Conservation (phyloP, 2,888 invertebrate species). For the Melikaiella ostensackeni region DNA sequence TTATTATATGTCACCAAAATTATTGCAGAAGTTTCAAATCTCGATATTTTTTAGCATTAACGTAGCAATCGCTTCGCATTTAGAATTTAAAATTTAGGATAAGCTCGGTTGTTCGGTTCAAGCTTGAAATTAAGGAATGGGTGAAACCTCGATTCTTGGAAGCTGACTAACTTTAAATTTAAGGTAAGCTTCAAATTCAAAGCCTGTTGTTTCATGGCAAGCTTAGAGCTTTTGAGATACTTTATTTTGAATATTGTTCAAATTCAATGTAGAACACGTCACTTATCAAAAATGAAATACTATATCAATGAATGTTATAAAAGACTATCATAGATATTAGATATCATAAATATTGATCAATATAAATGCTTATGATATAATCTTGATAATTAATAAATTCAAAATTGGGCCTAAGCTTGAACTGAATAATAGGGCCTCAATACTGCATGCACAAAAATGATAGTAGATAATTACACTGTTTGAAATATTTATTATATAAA, state of each 20-base stretch:
- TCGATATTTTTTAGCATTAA: neutral
- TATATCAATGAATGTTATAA: too few relatives aligned
- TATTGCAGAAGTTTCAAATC: neutral
- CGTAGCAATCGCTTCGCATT: slow-evolving; percentile 10
- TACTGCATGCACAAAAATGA: slow-evolving; percentile 18
- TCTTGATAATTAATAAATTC: neutral
- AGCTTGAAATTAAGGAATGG: slow-evolving; percentile 18
- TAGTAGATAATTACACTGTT: neutral
- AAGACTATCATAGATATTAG: too few relatives aligned
- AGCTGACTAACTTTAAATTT: slow-evolving; percentile 31
- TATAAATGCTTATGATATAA: neutral
- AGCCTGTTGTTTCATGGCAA: neutral
- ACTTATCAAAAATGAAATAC: too few relatives aligned
- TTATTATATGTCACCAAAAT: neutral
- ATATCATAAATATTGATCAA: neutral
- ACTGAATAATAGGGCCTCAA: neutral
- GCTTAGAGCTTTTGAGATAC: neutral
- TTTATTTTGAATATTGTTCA: too few relatives aligned
- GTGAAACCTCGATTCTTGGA: slow-evolving; percentile 30
- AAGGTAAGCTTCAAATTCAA: slow-evolving; percentile 22
- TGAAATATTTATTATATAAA: neutral
- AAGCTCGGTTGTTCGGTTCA: slow-evolving; percentile 32
- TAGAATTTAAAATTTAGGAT: neutral
- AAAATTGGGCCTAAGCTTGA: slow-evolving; percentile 2
- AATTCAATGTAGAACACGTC: neutral